These are phyloP conservation scores for Platysteira castanea DNA, from an alignment of 2,113 vertebrate genomes.

Conservation along the genomic window DNA sequence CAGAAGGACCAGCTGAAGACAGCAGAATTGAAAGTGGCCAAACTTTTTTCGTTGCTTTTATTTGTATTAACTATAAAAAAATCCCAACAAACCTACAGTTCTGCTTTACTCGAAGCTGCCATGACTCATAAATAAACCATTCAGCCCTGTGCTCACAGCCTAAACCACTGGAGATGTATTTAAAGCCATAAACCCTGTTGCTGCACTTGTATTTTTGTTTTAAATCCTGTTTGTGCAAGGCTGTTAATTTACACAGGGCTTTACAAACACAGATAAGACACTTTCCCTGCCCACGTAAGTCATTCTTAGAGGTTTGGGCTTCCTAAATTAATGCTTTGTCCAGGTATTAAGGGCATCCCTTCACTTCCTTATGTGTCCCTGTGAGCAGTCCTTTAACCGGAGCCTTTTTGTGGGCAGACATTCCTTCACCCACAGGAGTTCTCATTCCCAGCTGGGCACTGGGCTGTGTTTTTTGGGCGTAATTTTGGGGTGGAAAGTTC, in stretches of 20 bases:
- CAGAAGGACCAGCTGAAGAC: not conserved
- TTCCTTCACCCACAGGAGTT: not conserved
- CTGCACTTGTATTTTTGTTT: not conserved
- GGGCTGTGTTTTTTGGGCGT: not conserved
- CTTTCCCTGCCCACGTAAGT: not conserved
- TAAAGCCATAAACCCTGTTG: not conserved
- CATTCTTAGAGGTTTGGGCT: not conserved
- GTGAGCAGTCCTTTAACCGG: not conserved
- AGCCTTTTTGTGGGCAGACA: not conserved
- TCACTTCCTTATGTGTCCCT: not conserved
- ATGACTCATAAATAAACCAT: not conserved
- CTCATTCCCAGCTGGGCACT: not conserved
- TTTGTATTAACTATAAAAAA: not conserved
- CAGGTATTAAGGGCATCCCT: not conserved
- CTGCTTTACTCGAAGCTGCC: not conserved
- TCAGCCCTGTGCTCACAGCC: not conserved
- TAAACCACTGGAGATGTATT: not conserved
- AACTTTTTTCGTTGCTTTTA: not conserved
- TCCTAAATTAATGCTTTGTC: not conserved
- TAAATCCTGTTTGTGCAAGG: constrained; percentile 3
- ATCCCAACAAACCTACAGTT: not conserved
- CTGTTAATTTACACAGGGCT: not conserved
- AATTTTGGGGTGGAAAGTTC: not conserved
- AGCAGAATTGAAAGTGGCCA: not conserved
- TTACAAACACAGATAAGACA: not conserved